Conservation (phyloP, 1,140 invertebrate species). For the Drosophila ohnishii region DNA sequence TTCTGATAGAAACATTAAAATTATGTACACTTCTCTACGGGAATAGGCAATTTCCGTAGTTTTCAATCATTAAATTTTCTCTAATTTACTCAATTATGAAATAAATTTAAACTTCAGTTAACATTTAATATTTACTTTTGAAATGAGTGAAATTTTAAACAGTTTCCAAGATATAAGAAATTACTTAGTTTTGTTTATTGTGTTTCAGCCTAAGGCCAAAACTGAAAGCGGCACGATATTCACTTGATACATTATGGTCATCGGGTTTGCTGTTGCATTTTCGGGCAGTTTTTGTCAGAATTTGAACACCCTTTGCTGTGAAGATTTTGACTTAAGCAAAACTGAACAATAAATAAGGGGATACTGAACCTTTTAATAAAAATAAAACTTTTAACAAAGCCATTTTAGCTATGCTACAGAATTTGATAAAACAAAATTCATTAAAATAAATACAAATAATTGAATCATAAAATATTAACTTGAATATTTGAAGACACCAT, state of each 20-base stretch:
- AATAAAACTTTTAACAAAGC: background rate
- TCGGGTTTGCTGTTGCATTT: slow-evolving; percentile 11
- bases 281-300: background rate
- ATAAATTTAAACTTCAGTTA: too few relatives aligned
- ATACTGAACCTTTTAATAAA: too few relatives aligned
- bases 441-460: background rate
- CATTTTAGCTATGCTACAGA: background rate
- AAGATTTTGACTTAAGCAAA: too few relatives aligned
- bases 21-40: too few relatives aligned
- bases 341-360: too few relatives aligned
- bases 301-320: slow-evolving; percentile 12
- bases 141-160: background rate
- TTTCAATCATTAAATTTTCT: background rate
- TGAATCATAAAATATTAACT: background rate
- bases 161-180: background rate
- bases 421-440: background rate
- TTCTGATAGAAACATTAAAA: background rate
- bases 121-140: background rate
- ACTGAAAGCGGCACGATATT: slow-evolving; percentile 47
- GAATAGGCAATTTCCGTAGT: background rate
- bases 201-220: slow-evolving; percentile 44
- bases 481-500: background rate
- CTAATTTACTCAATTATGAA: background rate
- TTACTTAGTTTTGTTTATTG: background rate
- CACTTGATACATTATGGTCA: slow-evolving; percentile 52